A percentile compares a stretch with the other conserved stretches of the same genome.
These are phyloP conservation scores for Gymnocheta viridis DNA, from an alignment of 2,888 invertebrate genomes.

Conservation along the genomic window DNA sequence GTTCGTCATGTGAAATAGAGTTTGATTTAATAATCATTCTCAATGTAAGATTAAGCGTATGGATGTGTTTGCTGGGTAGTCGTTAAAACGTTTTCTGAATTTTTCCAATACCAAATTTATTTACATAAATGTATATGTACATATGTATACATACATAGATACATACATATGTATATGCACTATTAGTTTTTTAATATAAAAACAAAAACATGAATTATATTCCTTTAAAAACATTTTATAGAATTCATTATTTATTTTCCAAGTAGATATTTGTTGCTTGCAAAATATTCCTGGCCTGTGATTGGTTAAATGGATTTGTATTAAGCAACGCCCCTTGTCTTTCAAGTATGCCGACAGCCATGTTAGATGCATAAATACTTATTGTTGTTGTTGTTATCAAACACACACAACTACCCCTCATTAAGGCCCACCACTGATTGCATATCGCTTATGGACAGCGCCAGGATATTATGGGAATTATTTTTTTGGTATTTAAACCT, in stretches of 20 bases:
- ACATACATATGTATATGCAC: too few species aligned
- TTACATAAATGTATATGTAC: too few species aligned
- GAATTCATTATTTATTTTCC: not conserved
- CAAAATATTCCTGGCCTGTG: slow-evolving; percentile 1
- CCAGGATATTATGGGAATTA: slow-evolving; percentile 16
- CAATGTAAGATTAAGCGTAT: too few species aligned
- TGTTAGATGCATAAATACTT: slow-evolving; percentile 23
- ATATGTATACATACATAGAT: too few species aligned
- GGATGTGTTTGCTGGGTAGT: too few species aligned
- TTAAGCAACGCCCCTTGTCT: slow-evolving; percentile 58
- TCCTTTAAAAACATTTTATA: not conserved
- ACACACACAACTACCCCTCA: slow-evolving; percentile 31
- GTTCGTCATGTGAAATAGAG: too few species aligned
- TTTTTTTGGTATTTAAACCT: slow-evolving; percentile 45
- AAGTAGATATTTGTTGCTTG: not conserved
- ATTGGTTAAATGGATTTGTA: slow-evolving; percentile 44
- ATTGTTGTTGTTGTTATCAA: slow-evolving; percentile 28
- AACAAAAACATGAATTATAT: too few species aligned
- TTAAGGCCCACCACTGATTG: slow-evolving; percentile 44
- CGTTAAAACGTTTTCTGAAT: too few species aligned
- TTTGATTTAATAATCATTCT: too few species aligned
- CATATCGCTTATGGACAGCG: not conserved
- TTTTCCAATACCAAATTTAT: too few species aligned
- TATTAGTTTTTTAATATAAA: too few species aligned
- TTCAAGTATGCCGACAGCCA: slow-evolving; percentile 63